A percentile compares a stretch with the other conserved stretches of the same genome.
phyloP scores from a whole-genome alignment of 2,113 vertebrate species.

The Calyptomena viridis region DNA sequence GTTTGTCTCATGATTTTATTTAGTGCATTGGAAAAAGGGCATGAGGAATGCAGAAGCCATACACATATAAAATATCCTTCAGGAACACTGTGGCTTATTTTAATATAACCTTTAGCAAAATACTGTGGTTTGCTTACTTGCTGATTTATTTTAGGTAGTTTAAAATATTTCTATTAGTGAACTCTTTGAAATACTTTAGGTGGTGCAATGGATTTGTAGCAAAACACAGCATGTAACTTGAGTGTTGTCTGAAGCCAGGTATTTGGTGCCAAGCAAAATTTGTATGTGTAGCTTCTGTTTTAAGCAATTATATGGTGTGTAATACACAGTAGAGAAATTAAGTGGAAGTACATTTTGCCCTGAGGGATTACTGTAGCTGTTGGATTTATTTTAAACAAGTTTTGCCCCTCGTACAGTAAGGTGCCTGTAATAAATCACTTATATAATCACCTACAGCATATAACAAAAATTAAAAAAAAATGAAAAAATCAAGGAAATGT shows the following conservation, averaged over 20 bases:
- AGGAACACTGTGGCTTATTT: conserved; percentile 42
- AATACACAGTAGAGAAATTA: conserved; percentile 81
- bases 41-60: conserved; percentile 21
- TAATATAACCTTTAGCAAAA: conserved; percentile 64
- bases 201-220: conserved; percentile 71
- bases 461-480: neutral
- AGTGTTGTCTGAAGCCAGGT: conserved; percentile 69
- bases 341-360: conserved; percentile 74
- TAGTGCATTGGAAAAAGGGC: conserved; percentile 39
- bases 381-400: conserved; percentile 78
- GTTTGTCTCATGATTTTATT: conserved; percentile 50
- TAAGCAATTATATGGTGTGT: conserved; percentile 76
- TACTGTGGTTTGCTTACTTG: conserved; percentile 61
- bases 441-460: conserved; percentile 67
- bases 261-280: conserved; percentile 75
- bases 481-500: neutral
- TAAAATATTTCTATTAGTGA: conserved; percentile 72
- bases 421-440: conserved; percentile 73
- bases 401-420: conserved; percentile 68
- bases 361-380: conserved; percentile 73
- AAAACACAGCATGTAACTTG: conserved; percentile 70
- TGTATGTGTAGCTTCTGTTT: conserved; percentile 76
- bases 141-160: conserved; percentile 65
- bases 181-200: conserved; percentile 67
- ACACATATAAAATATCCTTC: conserved; percentile 35